Evolutionary conservation across 2,888 invertebrate genomes (phyloP), one percentile per base, ranked within the genome.

Genomic region (Gymnoscelis rufifasciata): DNA sequence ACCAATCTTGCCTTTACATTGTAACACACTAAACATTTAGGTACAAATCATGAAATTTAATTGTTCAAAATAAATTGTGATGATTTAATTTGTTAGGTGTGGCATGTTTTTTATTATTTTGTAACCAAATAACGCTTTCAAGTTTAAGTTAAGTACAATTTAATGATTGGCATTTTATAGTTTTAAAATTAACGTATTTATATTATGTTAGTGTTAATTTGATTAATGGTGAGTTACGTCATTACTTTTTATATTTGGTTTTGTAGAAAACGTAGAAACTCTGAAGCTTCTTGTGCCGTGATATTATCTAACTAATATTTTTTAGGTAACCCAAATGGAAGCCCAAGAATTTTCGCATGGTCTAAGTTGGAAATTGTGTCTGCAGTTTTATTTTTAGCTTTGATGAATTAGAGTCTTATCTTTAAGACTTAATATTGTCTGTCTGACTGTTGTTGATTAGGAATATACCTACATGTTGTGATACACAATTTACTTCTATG

Each of bases 321-420:
- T 88, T 77, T 88, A 88, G 88, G 88, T 88, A 88, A 88, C 71
- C 86, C 87, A 80, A 88, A 82, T 73, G 88, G 88, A 84, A 77
- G 84, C 79, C 70, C 84, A 75, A 80, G 79, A 71, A 69, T 71
- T 76, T 76, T 75, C 71, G 74, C 72, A 80, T 76, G 83, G 81
- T 74, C 71, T 75, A 80, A 68, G 73, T 66, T 73, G 83, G 83
- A 82, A 65, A 66, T 78, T 54, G 57, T 83, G 64, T 65, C 79
- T 57, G 68, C 77, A 68, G 64, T 79, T 66, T 55, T 77, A 56
- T 62, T 78, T 63, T 12, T 66, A 60, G 55, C 62, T n/a, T 19
- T 35, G 19, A 11, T 19, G 7, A 6, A 11, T 19, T 11, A 35
- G 7, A 19, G 11, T 35, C 7, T 10, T 7, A 35, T 19, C 19